Percentiles rank a stretch among this genome's conserved stretches.
These are phyloP conservation scores for Aspidiotus destructor DNA, from an alignment of 2,888 invertebrate genomes.

Conservation along the genomic window DNA sequence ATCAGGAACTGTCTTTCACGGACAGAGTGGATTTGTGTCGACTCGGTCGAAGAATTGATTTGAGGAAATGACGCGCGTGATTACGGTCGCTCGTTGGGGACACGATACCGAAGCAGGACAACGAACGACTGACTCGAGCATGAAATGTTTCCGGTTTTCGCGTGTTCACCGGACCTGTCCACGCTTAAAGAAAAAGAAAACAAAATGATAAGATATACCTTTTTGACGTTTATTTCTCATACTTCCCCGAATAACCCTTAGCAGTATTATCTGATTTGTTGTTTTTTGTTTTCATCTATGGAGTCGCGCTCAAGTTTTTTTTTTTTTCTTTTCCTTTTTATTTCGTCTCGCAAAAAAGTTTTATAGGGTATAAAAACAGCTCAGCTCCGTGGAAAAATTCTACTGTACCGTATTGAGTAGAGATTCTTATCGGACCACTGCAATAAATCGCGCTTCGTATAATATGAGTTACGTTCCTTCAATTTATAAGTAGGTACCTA, in stretches of 20 bases:
- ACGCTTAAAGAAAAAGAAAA: constrained; percentile 10
- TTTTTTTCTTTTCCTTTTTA: too few species aligned
- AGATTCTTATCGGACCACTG: too few species aligned
- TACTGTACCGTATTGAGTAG: too few species aligned
- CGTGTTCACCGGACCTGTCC: constrained; percentile 21
- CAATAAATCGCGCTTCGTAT: too few species aligned
- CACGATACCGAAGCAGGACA: neutral
- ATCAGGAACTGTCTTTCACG: too few species aligned
- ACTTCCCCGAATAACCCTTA: constrained; percentile 4
- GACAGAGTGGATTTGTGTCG: too few species aligned
- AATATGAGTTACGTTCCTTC: too few species aligned
- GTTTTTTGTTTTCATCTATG: neutral
- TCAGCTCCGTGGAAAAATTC: too few species aligned
- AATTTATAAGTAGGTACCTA: too few species aligned
- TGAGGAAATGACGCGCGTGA: neutral
- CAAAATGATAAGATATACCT: constrained; percentile 11
- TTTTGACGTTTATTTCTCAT: constrained; percentile 10
- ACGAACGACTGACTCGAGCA: constrained; percentile 7
- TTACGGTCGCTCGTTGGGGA: neutral
- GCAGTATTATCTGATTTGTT: constrained; percentile 5
- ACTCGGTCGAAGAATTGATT: neutral
- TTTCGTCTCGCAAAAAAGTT: too few species aligned
- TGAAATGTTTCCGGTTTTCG: constrained; percentile 26
- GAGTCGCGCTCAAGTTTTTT: too few species aligned
- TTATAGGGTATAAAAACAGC: too few species aligned